phyloP scores from a whole-genome alignment of 53 echinoderm and acorn worm genomes.

The Henricia sp. region DNA sequence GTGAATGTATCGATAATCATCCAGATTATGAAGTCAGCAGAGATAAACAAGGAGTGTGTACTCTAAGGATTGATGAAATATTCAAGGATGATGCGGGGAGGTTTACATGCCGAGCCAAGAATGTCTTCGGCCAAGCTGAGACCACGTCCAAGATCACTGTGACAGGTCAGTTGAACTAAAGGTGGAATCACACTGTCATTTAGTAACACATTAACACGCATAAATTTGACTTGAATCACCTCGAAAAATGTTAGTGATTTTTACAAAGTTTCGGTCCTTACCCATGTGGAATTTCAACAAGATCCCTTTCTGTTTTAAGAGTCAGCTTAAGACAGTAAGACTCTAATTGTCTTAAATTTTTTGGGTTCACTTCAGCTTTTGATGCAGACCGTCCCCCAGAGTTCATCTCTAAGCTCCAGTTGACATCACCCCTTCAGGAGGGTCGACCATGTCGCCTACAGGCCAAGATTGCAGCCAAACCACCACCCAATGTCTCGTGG shows the following conservation, averaged over 20 bases:
- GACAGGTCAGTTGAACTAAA: slow-evolving; percentile 74
- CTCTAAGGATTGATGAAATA: slow-evolving; percentile 78
- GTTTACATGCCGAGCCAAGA: slow-evolving; percentile 82
- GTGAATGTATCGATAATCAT: slow-evolving; percentile 71
- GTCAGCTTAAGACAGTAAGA: background rate
- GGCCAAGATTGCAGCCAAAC: slow-evolving; percentile 77
- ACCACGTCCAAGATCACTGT: slow-evolving; percentile 80
- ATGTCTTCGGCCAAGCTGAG: slow-evolving; percentile 74
- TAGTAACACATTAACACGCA: too few species aligned
- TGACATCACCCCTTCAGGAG: slow-evolving; percentile 63
- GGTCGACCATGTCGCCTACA: slow-evolving; percentile 70
- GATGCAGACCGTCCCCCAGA: slow-evolving; percentile 75
- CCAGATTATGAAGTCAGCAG: slow-evolving; percentile 80
- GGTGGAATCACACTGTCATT: too few species aligned
- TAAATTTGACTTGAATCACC: too few species aligned
- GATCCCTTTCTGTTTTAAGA: background rate
- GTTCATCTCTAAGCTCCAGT: slow-evolving; percentile 63
- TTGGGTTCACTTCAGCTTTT: slow-evolving; percentile 28
- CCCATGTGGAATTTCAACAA: background rate
- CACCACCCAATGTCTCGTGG: slow-evolving; percentile 85
- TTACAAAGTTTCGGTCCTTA: background rate
- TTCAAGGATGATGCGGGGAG: slow-evolving; percentile 83
- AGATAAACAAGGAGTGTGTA: slow-evolving; percentile 73
- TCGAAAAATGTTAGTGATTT: too few species aligned
- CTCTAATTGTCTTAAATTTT: background rate